Conservation (phyloP, 2,888 invertebrate species). For the Nebria salina region DNA sequence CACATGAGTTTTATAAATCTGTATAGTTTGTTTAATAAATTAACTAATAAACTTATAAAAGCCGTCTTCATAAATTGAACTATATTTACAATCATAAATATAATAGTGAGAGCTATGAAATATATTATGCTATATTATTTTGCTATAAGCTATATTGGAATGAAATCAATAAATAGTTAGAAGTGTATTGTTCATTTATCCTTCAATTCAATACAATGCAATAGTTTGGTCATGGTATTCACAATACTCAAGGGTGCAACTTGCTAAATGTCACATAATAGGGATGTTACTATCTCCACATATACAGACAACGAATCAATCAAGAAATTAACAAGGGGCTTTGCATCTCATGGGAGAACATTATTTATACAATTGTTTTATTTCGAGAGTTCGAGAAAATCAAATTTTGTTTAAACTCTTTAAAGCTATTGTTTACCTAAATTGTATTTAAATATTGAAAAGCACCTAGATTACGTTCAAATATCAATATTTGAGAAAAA, state of each 20-base stretch:
- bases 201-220: not conserved
- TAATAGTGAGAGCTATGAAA: not conserved
- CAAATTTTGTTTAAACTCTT: no score
- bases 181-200: not conserved
- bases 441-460: no score
- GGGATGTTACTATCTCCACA: slow-evolving; percentile 48
- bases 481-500: no score
- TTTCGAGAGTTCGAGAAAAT: not conserved
- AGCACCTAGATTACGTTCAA: no score
- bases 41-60: not conserved
- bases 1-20: no score
- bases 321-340: slow-evolving; percentile 28
- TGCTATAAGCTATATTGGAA: not conserved
- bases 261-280: slow-evolving; percentile 54
- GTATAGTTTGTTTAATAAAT: not conserved
- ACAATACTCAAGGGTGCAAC: slow-evolving; percentile 50
- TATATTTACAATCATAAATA: not conserved
- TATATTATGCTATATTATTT: not conserved
- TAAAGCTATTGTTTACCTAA: no score
- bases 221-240: no score
- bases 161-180: not conserved
- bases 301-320: slow-evolving; percentile 3
- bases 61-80: not conserved
- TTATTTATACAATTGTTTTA: slow-evolving; percentile 36
- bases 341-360: slow-evolving; percentile 23